phyloP scores from a whole-genome alignment of 2,888 invertebrate species.

The Tenthredo notha region DNA sequence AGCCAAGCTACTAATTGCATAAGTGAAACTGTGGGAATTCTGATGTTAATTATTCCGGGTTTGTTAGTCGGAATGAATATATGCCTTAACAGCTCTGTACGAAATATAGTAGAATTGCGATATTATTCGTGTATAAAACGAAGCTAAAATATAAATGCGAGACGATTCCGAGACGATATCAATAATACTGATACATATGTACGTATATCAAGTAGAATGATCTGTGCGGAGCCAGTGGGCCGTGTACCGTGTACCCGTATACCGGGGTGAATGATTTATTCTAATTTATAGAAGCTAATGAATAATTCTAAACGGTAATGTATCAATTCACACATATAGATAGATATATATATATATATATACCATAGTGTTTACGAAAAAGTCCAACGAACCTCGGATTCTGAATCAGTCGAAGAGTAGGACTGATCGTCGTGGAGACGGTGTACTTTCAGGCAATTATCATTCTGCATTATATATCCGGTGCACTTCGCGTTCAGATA shows the following conservation, averaged over 20 bases:
- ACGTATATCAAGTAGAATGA: not conserved
- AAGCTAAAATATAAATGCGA: not conserved
- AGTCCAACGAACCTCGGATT: slow-evolving; percentile 33
- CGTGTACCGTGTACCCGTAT: not conserved
- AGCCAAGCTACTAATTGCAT: slow-evolving; percentile 4
- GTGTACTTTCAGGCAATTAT: not conserved
- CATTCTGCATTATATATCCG: slow-evolving; percentile 24
- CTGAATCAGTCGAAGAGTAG: slow-evolving; percentile 16
- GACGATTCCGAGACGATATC: not conserved
- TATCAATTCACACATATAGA: not conserved
- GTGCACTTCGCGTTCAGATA: not conserved
- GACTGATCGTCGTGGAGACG: not conserved
- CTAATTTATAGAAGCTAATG: not conserved
- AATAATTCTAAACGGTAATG: not conserved
- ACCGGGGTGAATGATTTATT: not conserved
- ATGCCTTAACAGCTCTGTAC: not conserved
- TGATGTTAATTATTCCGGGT: not conserved
- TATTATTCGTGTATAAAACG: not conserved
- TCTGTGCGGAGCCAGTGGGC: not conserved
- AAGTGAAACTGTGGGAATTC: slow-evolving; percentile 30
- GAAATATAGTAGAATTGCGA: not conserved
- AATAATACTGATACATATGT: not conserved
- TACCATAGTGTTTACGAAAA: not conserved
- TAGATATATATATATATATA: not conserved
- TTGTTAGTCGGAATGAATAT: not conserved